Conservation (phyloP, 2,797 vertebrate species). For the Cyprinodon diabolis region DNA sequence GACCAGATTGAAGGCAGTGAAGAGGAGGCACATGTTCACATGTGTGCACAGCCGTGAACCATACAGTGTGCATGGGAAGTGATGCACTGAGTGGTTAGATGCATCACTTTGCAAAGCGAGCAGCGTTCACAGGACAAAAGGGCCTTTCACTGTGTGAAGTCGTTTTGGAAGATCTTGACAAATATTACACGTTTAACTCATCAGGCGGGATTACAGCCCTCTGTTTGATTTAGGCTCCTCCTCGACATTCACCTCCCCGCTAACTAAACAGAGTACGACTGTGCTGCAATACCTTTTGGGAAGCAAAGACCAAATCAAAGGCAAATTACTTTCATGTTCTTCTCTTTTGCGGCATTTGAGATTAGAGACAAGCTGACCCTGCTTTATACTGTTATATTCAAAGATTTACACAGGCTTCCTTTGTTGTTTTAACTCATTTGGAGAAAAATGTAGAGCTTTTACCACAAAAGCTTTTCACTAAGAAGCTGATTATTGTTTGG, state of each 20-base stretch:
- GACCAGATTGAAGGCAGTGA: background rate
- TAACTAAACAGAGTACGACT: constrained; percentile 37
- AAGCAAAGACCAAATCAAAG: constrained; percentile 45
- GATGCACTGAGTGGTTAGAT: constrained; percentile 49
- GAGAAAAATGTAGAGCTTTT: constrained; percentile 21
- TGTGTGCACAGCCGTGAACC: constrained; percentile 30
- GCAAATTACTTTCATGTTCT: constrained; percentile 13
- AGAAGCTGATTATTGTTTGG: constrained; percentile 58
- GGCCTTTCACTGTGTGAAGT: constrained; percentile 71
- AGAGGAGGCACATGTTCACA: constrained; percentile 37
- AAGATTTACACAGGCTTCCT: constrained; percentile 11
- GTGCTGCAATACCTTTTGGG: constrained; percentile 21
- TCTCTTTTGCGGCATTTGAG: constrained; percentile 2
- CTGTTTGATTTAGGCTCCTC: constrained; percentile 63
- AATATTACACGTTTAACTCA: constrained; percentile 78
- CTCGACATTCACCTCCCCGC: constrained; percentile 43
- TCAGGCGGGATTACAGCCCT: constrained; percentile 41
- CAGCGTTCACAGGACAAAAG: constrained; percentile 74
- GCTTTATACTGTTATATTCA: background rate
- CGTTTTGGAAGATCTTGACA: constrained; percentile 79
- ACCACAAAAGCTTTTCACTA: constrained; percentile 8
- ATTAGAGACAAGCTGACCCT: background rate
- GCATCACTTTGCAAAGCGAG: constrained; percentile 51
- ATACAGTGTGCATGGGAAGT: constrained; percentile 18
- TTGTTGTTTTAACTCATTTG: constrained; percentile 22